phyloP scores from a whole-genome alignment of 2,797 vertebrate genomes.

The Ataeniobius toweri region DNA sequence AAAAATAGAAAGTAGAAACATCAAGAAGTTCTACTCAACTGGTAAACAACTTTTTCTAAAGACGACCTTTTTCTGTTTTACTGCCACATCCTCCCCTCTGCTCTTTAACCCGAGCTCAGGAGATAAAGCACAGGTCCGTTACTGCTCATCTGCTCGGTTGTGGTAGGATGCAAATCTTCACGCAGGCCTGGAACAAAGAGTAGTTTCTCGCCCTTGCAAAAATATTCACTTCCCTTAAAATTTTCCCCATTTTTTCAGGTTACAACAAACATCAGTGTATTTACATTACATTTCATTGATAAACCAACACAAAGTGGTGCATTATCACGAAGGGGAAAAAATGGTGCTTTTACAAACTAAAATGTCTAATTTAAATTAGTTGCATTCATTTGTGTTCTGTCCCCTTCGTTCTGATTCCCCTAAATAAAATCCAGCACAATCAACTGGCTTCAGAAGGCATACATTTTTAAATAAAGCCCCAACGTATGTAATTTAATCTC shows the following conservation, averaged over 20 bases:
- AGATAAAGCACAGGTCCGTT: slow-evolving; percentile 10
- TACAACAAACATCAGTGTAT: neutral
- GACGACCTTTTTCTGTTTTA: neutral
- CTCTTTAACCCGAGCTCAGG: neutral
- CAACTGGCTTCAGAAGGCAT: too few species aligned
- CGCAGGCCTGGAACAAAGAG: neutral
- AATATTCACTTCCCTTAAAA: neutral
- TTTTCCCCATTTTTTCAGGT: neutral
- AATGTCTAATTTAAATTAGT: neutral
- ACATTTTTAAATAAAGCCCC: too few species aligned
- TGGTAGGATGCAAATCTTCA: slow-evolving; percentile 22
- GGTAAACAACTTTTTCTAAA: neutral
- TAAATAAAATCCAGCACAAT: neutral
- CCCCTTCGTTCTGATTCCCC: neutral
- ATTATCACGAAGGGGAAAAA: neutral
- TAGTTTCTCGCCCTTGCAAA: neutral
- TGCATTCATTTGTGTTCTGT: neutral
- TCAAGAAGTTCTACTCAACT: neutral
- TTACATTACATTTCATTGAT: neutral
- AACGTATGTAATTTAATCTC: too few species aligned
- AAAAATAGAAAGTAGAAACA: neutral
- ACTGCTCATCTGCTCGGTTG: neutral
- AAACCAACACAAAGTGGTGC: neutral
- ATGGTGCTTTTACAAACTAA: neutral
- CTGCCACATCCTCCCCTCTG: neutral